These are phyloP conservation scores for Thecocarcelia acutangulata DNA, from an alignment of 2,888 invertebrate species.

Conservation along the genomic window DNA sequence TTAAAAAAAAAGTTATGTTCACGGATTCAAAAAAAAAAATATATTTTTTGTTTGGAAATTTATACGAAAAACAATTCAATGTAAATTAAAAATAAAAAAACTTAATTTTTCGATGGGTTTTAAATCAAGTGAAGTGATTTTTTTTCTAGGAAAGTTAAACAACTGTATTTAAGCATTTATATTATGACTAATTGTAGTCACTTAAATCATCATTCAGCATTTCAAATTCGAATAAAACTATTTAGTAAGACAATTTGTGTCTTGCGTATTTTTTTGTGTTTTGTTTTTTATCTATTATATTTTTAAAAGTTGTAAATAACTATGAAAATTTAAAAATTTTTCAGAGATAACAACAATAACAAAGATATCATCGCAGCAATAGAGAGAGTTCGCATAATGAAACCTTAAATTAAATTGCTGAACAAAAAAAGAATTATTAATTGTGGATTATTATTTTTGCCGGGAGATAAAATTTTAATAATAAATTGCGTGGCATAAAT, in stretches of 20 bases:
- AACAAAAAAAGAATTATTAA: constrained; percentile 14
- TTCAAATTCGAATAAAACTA: neutral
- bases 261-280: constrained; percentile 14
- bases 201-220: neutral
- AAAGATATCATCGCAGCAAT: neutral
- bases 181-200: too few species aligned
- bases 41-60: too few species aligned
- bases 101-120: too few species aligned
- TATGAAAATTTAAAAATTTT: constrained; percentile 26
- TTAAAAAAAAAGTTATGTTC: too few species aligned
- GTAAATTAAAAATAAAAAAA: too few species aligned
- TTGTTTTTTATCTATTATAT: constrained; percentile 1
- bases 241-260: neutral
- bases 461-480: constrained; percentile 15
- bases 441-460: neutral
- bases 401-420: constrained; percentile 5
- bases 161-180: too few species aligned
- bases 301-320: constrained; percentile 27
- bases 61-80: too few species aligned
- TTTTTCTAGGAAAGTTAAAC: too few species aligned
- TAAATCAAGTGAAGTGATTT: too few species aligned
- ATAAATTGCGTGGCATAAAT: constrained; percentile 47
- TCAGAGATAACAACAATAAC: neutral
- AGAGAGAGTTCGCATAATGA: neutral
- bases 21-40: too few species aligned